Percentiles rank a stretch among this genome's conserved stretches.
These are phyloP conservation scores for Dermolepida albohirtum DNA, from an alignment of 2,888 invertebrate species.

Conservation along the genomic window DNA sequence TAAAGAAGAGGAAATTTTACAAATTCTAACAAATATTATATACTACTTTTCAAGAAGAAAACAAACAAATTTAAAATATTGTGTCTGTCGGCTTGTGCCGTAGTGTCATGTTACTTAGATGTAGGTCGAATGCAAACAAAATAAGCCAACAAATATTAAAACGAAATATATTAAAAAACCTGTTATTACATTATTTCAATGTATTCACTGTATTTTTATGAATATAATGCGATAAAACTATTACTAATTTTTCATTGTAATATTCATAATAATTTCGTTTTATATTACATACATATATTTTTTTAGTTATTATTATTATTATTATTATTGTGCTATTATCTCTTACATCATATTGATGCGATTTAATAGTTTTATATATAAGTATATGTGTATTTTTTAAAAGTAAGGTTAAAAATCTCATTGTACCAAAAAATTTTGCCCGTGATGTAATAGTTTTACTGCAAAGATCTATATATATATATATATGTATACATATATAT, in stretches of 20 bases:
- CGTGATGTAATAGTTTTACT: constrained; percentile 37
- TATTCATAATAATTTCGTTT: constrained; percentile 4
- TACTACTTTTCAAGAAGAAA: constrained; percentile 33
- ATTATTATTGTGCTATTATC: constrained; percentile 29
- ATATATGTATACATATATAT: constrained; percentile 5
- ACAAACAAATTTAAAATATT: constrained; percentile 9
- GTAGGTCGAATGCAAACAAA: constrained; percentile 20
- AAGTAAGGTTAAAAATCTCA: constrained; percentile 48
- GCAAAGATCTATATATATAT: constrained; percentile 31
- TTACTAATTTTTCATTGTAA: constrained; percentile 22
- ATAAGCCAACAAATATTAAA: too few relatives aligned
- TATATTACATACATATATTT: constrained; percentile 8
- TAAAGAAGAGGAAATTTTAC: constrained; percentile 59
- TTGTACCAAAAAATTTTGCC: constrained; percentile 30
- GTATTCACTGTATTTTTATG: constrained; percentile 8
- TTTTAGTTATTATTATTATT: constrained; percentile 26
- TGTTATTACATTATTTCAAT: neutral
- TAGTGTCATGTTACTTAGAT: constrained; percentile 28
- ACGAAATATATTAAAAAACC: neutral
- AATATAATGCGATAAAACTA: constrained; percentile 33
- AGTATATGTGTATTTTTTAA: constrained; percentile 9
- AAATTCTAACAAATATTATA: constrained; percentile 43
- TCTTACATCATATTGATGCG: constrained; percentile 36
- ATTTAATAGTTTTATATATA: constrained; percentile 7
- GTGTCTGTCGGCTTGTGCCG: constrained; percentile 18